A percentile compares a stretch with the other conserved stretches of the same genome.
Conservation (phyloP, 2,797 vertebrate species). For the Orientallactaga sibirica region DNA sequence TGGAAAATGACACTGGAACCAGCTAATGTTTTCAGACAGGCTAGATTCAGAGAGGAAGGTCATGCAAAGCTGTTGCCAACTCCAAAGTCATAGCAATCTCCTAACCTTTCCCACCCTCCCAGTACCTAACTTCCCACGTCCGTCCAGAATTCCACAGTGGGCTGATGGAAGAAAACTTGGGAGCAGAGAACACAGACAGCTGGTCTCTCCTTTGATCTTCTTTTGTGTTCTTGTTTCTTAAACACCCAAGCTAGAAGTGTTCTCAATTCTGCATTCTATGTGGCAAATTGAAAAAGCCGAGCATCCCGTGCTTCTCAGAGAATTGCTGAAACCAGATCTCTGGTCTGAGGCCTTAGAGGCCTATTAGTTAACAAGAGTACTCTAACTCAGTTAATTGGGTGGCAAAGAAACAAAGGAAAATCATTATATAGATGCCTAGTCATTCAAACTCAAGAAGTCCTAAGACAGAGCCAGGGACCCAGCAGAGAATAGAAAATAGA, state of each 20-base stretch:
- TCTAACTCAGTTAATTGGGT: not conserved
- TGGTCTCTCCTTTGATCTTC: not conserved
- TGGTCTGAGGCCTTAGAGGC: not conserved
- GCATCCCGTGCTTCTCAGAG: not conserved
- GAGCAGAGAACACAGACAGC: not conserved
- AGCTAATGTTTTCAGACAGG: not conserved
- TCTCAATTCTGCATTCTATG: constrained; percentile 2
- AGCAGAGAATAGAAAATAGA: not conserved
- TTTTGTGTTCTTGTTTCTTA: not conserved
- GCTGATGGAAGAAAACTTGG: not conserved
- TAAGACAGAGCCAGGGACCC: not conserved
- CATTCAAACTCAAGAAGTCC: not conserved
- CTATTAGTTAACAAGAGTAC: not conserved
- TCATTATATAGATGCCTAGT: not conserved
- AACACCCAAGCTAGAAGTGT: not conserved
- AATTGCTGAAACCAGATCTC: not conserved
- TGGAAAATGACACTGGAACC: not conserved
- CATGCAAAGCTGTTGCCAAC: constrained; percentile 22
- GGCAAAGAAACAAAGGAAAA: constrained; percentile 51
- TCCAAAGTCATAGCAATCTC: constrained; percentile 33
- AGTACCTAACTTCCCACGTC: not conserved
- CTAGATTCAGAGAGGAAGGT: not conserved
- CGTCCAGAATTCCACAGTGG: not conserved
- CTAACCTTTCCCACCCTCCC: not conserved
- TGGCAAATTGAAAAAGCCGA: not conserved